Conservation (phyloP, 2,888 invertebrate genomes). For the Dynastes tityus region DNA sequence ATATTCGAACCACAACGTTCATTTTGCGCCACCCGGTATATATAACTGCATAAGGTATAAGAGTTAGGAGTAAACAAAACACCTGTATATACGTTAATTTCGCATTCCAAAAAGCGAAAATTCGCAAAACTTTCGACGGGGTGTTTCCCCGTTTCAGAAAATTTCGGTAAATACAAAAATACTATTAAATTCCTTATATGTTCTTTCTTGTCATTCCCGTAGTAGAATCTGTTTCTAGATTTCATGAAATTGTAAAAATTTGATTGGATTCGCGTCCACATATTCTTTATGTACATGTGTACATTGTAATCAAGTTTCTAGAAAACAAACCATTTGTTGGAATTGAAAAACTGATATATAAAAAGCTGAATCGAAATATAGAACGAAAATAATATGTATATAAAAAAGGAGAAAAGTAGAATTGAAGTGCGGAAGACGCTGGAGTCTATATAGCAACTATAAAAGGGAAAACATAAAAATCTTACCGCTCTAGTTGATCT, state of each 20-base stretch:
- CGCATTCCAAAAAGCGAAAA: too few species aligned
- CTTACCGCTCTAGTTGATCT: slow-evolving; percentile 26
- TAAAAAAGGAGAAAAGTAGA: not conserved
- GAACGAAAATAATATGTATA: slow-evolving; percentile 2
- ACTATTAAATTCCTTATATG: not conserved
- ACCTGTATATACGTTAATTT: too few species aligned
- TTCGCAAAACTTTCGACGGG: too few species aligned
- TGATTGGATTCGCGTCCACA: too few species aligned
- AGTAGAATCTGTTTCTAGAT: too few species aligned
- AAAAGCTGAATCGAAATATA: not conserved
- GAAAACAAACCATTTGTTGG: not conserved
- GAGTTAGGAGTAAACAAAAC: too few species aligned
- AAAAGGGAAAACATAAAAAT: slow-evolving; percentile 23
- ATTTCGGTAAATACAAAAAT: not conserved
- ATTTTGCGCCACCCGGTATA: too few species aligned
- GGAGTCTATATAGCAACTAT: not conserved
- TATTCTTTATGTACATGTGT: not conserved
- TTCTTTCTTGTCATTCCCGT: too few species aligned
- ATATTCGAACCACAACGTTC: too few species aligned
- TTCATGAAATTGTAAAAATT: too few species aligned
- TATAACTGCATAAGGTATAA: too few species aligned
- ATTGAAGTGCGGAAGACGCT: slow-evolving; percentile 1
- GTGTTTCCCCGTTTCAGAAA: too few species aligned
- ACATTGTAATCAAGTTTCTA: slow-evolving; percentile 1
- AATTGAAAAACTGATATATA: not conserved